These are phyloP conservation scores for Anoplius nigerrimus DNA, from an alignment of 2,888 invertebrate species.

Conservation along the genomic window DNA sequence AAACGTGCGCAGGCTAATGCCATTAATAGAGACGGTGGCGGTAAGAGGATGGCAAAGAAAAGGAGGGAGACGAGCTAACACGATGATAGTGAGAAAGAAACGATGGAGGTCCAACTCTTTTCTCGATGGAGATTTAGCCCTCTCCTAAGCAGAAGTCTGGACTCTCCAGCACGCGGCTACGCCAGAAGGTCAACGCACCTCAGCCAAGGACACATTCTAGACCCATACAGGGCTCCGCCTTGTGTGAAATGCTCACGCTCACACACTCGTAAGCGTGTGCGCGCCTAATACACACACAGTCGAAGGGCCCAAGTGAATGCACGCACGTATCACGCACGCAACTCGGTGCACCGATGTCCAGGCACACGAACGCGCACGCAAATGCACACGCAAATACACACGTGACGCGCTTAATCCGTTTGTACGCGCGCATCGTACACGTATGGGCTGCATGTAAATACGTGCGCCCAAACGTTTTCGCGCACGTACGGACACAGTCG, in stretches of 20 bases:
- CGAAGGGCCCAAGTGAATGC: neutral
- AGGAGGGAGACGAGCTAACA: neutral
- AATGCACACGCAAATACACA: slow-evolving; percentile 13
- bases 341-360: neutral
- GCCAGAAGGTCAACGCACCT: slow-evolving; percentile 72
- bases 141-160: slow-evolving; percentile 59
- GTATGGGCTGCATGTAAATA: neutral
- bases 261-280: neutral
- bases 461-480: neutral
- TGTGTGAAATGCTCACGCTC: neutral
- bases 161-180: slow-evolving; percentile 59
- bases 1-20: too few species aligned
- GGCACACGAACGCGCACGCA: slow-evolving; percentile 19
- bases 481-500: neutral
- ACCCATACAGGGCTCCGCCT: slow-evolving; percentile 51
- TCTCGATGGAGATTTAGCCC: slow-evolving; percentile 59
- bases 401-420: neutral
- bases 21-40: neutral
- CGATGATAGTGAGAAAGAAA: neutral
- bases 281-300: neutral
- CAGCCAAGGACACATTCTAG: slow-evolving; percentile 74
- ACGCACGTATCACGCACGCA: neutral
- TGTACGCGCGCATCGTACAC: neutral
- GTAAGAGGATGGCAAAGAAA: neutral
- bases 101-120: slow-evolving; percentile 32